Conservation (phyloP, 2,888 invertebrate species). For the Drosophila anomelani region DNA sequence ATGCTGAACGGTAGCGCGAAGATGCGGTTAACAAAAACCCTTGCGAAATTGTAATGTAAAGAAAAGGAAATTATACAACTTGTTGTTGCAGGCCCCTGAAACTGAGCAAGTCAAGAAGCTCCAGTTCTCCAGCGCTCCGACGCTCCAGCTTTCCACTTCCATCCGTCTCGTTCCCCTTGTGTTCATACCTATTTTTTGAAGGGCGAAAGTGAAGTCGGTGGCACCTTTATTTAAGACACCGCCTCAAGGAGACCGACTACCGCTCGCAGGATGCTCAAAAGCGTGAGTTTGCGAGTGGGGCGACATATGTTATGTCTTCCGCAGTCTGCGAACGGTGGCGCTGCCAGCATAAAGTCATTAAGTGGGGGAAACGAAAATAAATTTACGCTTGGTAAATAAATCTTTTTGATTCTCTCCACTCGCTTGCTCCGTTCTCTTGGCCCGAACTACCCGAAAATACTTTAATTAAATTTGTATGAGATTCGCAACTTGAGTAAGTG, state of each 20-base stretch:
- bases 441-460: conserved; percentile 56
- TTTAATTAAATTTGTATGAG: conserved; percentile 72
- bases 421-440: conserved; percentile 4
- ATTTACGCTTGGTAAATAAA: conserved; percentile 79
- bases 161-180: neutral
- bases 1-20: conserved; percentile 28
- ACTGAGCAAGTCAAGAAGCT: conserved; percentile 61
- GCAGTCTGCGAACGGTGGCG: conserved; percentile 24
- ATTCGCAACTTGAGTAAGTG: conserved; percentile 19
- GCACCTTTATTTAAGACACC: conserved; percentile 69
- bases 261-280: conserved; percentile 39
- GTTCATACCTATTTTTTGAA: conserved; percentile 11
- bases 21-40: conserved; percentile 61
- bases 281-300: conserved; percentile 22
- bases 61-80: conserved; percentile 59
- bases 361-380: conserved; percentile 73
- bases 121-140: neutral
- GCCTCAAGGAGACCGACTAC: conserved; percentile 37
- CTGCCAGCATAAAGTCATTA: conserved; percentile 74
- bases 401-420: conserved; percentile 70
- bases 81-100: conserved; percentile 36
- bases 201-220: conserved; percentile 56
- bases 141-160: conserved; percentile 1
- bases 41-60: conserved; percentile 48
- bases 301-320: conserved; percentile 54